A percentile compares a stretch with the other conserved stretches of the same genome.
Evolutionary conservation across 2,113 vertebrate genomes (phyloP).

Genomic region (Hipposideros armiger): DNA sequence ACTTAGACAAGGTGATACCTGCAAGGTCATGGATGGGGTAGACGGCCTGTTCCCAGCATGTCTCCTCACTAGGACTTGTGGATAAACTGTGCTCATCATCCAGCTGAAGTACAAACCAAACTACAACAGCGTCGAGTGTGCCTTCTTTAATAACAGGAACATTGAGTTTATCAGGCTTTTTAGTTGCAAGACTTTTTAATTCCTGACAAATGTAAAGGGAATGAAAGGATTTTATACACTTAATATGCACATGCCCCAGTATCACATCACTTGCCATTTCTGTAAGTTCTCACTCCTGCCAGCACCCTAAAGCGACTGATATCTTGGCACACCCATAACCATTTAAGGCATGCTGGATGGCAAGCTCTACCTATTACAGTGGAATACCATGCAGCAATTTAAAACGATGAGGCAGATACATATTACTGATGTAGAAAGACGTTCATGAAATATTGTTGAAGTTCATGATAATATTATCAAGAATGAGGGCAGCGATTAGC

Average conservation of each 20-base stretch:
- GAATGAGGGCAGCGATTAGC: neutral
- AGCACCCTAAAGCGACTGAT: no score
- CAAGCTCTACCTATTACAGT: neutral
- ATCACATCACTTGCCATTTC: neutral
- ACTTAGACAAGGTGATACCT: conserved; percentile 85
- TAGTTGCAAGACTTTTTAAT: conserved; percentile 92
- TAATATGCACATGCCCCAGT: neutral
- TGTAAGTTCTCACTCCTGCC: neutral
- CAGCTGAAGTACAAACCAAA: conserved; percentile 98
- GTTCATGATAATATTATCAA: neutral
- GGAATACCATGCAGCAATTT: neutral
- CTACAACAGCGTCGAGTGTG: conserved; percentile 93
- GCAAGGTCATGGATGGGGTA: conserved; percentile 93
- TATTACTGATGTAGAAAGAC: neutral
- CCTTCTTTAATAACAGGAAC: conserved; percentile 90
- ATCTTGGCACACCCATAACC: neutral
- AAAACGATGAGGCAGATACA: neutral
- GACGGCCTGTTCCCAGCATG: conserved; percentile 98
- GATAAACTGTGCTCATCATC: conserved; percentile 94
- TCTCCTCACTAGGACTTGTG: conserved; percentile 95
- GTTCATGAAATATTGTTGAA: neutral
- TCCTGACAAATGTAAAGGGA: conserved; percentile 88
- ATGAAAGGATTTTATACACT: neutral
- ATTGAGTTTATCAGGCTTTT: conserved; percentile 87
- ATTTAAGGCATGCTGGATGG: neutral